Evolutionary conservation across 2,113 vertebrate genomes (phyloP).

Genomic region (Osmerus eperlanus): DNA sequence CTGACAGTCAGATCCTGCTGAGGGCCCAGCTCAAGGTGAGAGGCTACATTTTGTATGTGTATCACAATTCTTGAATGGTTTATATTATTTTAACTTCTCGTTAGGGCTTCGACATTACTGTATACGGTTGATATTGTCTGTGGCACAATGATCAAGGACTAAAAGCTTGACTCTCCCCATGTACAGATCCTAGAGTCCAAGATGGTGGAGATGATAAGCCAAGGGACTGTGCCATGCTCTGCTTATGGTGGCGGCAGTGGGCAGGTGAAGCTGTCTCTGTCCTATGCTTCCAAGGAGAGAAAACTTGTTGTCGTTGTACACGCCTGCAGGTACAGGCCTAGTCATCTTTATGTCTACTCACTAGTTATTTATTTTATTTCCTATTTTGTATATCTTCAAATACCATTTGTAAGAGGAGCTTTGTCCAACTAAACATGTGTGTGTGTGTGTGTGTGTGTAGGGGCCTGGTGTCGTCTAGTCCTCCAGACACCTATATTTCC

Average conservation of each 20-base stretch:
- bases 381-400: too few relatives aligned
- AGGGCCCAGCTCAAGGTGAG: slow-evolving; percentile 70
- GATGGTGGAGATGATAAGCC: slow-evolving; percentile 65
- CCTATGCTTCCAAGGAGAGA: slow-evolving; percentile 69
- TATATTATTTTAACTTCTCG: too few relatives aligned
- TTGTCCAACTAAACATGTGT: not conserved
- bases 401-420: not conserved
- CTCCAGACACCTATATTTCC: slow-evolving; percentile 83
- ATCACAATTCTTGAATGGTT: too few relatives aligned
- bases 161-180: slow-evolving; percentile 13
- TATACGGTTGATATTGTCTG: not conserved
- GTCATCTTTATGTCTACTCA: not conserved
- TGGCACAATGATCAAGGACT: not conserved
- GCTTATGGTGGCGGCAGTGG: slow-evolving; percentile 46
- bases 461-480: slow-evolving; percentile 68
- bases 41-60: too few relatives aligned
- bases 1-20: slow-evolving; percentile 79
- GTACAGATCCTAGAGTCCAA: slow-evolving; percentile 66
- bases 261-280: slow-evolving; percentile 78
- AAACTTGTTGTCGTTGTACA: slow-evolving; percentile 78
- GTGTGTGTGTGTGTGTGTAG: slow-evolving; percentile 53
- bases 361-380: too few relatives aligned
- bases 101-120: not conserved
- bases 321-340: slow-evolving; percentile 77
- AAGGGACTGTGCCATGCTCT: slow-evolving; percentile 58